Percentiles rank a stretch among this genome's conserved stretches.
Conservation (phyloP, 1,140 invertebrate genomes). For the Dendroctonus ponderosae region DNA sequence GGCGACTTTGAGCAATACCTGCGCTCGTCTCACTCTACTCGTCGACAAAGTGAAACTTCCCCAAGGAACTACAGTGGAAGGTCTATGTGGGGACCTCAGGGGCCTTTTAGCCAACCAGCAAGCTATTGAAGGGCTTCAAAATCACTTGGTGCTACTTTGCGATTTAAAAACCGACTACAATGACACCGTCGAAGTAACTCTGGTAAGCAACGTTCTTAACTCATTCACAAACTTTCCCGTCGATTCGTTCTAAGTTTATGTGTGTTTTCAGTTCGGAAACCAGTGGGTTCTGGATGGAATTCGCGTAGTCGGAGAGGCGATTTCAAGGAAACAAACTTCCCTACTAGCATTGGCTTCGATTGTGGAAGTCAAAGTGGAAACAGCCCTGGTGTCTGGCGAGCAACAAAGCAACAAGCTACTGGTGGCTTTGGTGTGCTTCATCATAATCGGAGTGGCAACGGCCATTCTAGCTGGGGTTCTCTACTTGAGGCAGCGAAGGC, state of each 20-base stretch:
- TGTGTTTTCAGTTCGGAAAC: constrained; percentile 54
- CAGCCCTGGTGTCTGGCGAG: constrained; percentile 62
- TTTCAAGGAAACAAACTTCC: constrained; percentile 65
- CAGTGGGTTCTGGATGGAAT: constrained; percentile 64
- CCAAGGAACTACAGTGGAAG: constrained; percentile 70
- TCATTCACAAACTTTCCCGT: background rate
- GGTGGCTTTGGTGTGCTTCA: constrained; percentile 55
- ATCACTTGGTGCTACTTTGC: constrained; percentile 71
- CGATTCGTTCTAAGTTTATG: constrained; percentile 9
- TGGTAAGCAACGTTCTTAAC: constrained; percentile 58
- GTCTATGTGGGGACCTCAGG: constrained; percentile 67
- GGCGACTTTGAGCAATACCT: constrained; percentile 65
- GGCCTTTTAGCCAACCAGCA: constrained; percentile 62
- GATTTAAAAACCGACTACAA: constrained; percentile 75
- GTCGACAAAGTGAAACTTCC: constrained; percentile 64
- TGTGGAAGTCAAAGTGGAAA: constrained; percentile 77
- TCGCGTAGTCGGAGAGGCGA: constrained; percentile 65
- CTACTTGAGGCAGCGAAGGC: constrained; percentile 57
- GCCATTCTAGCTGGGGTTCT: constrained; percentile 52
- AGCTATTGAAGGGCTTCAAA: constrained; percentile 55
- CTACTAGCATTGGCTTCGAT: constrained; percentile 70
- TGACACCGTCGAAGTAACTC: constrained; percentile 83
- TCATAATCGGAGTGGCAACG: constrained; percentile 54
- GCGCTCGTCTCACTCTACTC: constrained; percentile 71
- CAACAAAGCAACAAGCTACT: constrained; percentile 53